Conservation (phyloP, 2,888 invertebrate species). For the Xestoiulus laeticollis region DNA sequence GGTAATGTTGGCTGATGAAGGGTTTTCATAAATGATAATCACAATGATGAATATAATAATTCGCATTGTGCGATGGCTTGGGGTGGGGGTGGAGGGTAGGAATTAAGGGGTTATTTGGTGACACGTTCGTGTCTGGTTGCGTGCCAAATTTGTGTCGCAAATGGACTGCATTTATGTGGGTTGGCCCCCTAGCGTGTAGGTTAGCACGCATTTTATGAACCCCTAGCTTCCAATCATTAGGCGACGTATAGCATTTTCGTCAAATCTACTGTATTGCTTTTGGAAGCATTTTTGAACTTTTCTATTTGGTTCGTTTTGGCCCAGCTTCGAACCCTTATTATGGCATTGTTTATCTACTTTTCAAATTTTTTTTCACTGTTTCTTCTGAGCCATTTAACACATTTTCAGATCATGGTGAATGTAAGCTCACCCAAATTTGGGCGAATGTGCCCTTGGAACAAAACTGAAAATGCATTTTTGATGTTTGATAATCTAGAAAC, state of each 20-base stretch:
- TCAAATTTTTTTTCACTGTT: neutral
- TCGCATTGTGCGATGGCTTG: neutral
- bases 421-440: neutral
- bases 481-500: too few species aligned
- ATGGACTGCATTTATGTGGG: neutral
- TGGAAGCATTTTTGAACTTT: neutral
- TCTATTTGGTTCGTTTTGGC: neutral
- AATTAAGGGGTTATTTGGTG: neutral
- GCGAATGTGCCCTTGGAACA: neutral
- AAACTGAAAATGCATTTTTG: too few species aligned
- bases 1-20: neutral
- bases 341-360: neutral
- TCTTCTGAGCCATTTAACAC: neutral
- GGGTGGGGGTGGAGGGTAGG: neutral
- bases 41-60: conserved; percentile 21
- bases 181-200: conserved; percentile 10
- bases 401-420: neutral
- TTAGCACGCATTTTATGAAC: neutral
- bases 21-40: conserved; percentile 6
- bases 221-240: neutral
- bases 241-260: neutral
- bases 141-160: conserved; percentile 29
- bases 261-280: neutral
- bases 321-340: neutral
- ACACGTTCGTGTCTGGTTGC: conserved; percentile 15